Conservation (phyloP, 2,888 invertebrate species). For the Scrobipalpa costella region DNA sequence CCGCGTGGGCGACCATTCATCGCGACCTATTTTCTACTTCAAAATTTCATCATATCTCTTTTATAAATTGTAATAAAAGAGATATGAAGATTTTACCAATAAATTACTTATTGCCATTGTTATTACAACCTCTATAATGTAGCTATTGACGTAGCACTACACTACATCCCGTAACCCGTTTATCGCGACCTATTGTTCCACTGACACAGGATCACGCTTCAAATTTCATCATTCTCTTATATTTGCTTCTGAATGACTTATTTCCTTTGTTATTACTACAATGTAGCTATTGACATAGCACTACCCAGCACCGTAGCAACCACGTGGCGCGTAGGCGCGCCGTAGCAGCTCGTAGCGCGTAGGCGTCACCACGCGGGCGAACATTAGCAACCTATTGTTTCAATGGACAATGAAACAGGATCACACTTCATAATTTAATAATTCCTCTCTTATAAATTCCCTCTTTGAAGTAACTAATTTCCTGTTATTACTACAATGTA, state of each 20-base stretch:
- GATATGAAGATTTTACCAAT: too few relatives aligned
- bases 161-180: conserved; percentile 46
- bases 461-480: conserved; percentile 17
- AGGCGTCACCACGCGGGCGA: conserved; percentile 42
- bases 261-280: conserved; percentile 21
- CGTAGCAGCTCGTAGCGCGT: conserved; percentile 39
- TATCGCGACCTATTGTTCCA: conserved; percentile 35
- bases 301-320: too few relatives aligned
- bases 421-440: conserved; percentile 13
- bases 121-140: too few relatives aligned
- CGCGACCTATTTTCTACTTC: conserved; percentile 26
- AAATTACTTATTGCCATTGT: conserved; percentile 22
- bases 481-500: conserved; percentile 42
- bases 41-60: conserved; percentile 16
- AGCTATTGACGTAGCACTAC: too few relatives aligned
- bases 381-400: conserved; percentile 39
- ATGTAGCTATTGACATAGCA: too few relatives aligned
- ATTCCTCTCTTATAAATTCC: conserved; percentile 17
- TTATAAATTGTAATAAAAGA: too few relatives aligned
- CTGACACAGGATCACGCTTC: conserved; percentile 8
- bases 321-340: conserved; percentile 43
- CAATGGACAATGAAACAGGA: neutral
- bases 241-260: conserved; percentile 16
- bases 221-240: conserved; percentile 13
- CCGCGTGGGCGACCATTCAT: conserved; percentile 54